Evolutionary conservation across 2,113 vertebrate species (phyloP).

Genomic region (Eublepharis macularius): DNA sequence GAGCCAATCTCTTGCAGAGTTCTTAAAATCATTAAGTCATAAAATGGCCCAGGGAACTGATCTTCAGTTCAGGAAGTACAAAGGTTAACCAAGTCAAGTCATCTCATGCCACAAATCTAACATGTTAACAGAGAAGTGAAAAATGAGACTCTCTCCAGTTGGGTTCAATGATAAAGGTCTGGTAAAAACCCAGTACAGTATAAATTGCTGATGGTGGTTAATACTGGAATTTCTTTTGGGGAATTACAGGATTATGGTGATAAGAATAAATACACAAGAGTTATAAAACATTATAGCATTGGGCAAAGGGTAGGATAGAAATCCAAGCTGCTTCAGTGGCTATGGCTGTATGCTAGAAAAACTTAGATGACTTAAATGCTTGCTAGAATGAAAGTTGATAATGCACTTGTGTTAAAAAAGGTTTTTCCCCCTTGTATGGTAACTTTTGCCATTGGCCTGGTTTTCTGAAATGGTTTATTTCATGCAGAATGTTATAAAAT

Average conservation of each 20-base stretch:
- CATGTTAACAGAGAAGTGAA: constrained; percentile 65
- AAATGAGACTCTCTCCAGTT: background rate
- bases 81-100: constrained; percentile 62
- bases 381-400: background rate
- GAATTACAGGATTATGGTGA: background rate
- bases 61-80: constrained; percentile 57
- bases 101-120: constrained; percentile 27
- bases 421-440: no score
- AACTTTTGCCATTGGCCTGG: background rate
- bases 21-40: constrained; percentile 1
- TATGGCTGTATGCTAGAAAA: background rate
- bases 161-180: background rate
- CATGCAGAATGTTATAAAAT: background rate
- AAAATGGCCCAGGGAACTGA: background rate
- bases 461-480: background rate
- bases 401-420: background rate
- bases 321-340: background rate
- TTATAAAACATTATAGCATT: background rate
- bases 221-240: background rate
- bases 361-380: background rate
- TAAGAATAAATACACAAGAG: background rate
- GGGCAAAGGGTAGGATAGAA: background rate
- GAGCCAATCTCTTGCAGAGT: constrained; percentile 19
- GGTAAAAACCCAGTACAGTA: background rate
- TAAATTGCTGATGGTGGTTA: background rate